A percentile compares a stretch with the other conserved stretches of the same genome.
These are phyloP conservation scores for Porites lutea DNA, from an alignment of 64 coral and sea anemone genomes.

Conservation along the genomic window DNA sequence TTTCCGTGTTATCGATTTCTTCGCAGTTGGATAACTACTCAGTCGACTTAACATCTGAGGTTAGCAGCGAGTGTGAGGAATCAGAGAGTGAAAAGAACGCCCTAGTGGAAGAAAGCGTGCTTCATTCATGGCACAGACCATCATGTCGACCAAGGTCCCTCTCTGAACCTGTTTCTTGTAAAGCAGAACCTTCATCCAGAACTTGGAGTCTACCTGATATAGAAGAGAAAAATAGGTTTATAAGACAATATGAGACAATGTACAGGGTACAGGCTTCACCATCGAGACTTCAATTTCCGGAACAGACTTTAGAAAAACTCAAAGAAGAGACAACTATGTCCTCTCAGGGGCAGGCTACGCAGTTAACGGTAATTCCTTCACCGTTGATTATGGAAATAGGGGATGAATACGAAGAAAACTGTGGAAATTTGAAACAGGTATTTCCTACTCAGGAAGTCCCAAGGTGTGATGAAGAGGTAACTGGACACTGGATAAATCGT, in stretches of 20 bases:
- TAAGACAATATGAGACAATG: constrained; percentile 22
- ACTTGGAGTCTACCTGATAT: constrained; percentile 34
- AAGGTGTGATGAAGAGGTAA: constrained; percentile 3
- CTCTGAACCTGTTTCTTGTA: constrained; percentile 4
- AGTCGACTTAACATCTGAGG: neutral
- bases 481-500: constrained; percentile 23
- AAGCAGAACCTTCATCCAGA: neutral
- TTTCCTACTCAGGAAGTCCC: neutral
- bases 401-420: neutral
- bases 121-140: constrained; percentile 36
- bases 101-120: neutral
- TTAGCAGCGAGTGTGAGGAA: constrained; percentile 15
- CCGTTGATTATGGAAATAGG: constrained; percentile 19
- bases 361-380: neutral
- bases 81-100: neutral
- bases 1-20: constrained; percentile 4
- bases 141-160: neutral
- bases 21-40: constrained; percentile 6
- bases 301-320: constrained; percentile 11
- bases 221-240: neutral
- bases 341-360: neutral
- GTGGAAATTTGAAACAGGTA: neutral
- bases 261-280: constrained; percentile 3
- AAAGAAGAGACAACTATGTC: constrained; percentile 2
- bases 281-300: constrained; percentile 33